Evolutionary conservation across 1,140 invertebrate species (phyloP).

Genomic region (Oscheius sp.): DNA sequence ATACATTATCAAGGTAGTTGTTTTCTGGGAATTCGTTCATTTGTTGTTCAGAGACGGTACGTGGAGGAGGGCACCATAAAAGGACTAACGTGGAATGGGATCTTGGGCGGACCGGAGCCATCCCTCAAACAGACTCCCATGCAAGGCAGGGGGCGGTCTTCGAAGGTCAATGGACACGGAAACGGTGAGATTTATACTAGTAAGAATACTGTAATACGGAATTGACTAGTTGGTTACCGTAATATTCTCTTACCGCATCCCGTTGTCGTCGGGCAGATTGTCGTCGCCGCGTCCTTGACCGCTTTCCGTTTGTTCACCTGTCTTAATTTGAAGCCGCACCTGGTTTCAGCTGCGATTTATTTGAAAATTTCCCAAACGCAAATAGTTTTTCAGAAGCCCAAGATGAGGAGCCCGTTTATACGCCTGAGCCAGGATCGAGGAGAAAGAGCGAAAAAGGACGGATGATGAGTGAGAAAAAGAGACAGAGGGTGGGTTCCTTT

Average conservation of each 20-base stretch:
- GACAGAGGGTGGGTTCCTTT: background rate
- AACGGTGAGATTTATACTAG: background rate
- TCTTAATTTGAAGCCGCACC: too few relatives aligned
- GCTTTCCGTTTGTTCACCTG: too few relatives aligned
- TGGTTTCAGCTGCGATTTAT: too few relatives aligned
- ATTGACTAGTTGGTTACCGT: too few relatives aligned
- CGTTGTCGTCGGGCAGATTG: too few relatives aligned
- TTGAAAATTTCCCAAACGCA: too few relatives aligned
- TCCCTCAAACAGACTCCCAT: constrained; percentile 17
- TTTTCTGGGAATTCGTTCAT: background rate
- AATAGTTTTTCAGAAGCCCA: too few relatives aligned
- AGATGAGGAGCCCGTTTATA: background rate
- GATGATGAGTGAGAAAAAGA: constrained; percentile 24
- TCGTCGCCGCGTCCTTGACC: too few relatives aligned
- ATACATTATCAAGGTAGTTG: constrained; percentile 2
- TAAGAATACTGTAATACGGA: too few relatives aligned
- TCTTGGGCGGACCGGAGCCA: constrained; percentile 26
- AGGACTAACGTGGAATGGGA: constrained; percentile 14
- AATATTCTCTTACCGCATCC: too few relatives aligned
- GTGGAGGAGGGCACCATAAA: constrained; percentile 4
- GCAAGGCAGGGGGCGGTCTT: constrained; percentile 11
- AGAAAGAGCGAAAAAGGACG: constrained; percentile 9
- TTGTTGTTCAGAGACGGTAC: background rate
- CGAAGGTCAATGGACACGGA: background rate
- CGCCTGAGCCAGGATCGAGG: background rate